phyloP scores from a whole-genome alignment of 2,797 vertebrate genomes.

The Spatula clypeata region DNA sequence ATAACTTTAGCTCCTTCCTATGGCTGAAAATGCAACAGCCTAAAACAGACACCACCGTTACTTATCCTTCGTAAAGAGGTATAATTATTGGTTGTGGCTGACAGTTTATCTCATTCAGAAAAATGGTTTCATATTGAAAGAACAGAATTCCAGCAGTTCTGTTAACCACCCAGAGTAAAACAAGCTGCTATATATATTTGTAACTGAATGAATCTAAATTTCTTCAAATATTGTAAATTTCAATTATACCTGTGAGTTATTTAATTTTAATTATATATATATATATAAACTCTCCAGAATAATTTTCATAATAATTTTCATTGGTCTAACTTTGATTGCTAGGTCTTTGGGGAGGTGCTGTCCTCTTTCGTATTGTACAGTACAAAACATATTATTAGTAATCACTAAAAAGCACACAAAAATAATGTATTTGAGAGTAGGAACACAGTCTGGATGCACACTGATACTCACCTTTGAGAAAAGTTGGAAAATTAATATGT shows the following conservation, averaged over 20 bases:
- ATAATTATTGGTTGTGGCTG: conserved; percentile 34
- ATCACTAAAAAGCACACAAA: neutral
- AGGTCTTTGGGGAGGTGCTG: neutral
- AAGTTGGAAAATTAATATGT: neutral
- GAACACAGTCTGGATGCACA: neutral
- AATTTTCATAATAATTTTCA: neutral
- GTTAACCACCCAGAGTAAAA: neutral
- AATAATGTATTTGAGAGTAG: neutral
- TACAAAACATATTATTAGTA: neutral
- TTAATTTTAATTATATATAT: neutral
- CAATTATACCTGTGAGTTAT: neutral
- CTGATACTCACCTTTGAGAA: neutral
- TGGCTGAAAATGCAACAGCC: conserved; percentile 63
- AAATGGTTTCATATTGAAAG: neutral
- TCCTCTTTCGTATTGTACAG: neutral
- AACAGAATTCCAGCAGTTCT: conserved; percentile 22
- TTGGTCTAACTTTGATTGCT: neutral
- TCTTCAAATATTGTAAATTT: neutral
- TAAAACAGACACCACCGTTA: neutral
- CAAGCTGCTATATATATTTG: neutral
- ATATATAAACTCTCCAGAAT: neutral
- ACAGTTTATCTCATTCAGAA: conserved; percentile 27
- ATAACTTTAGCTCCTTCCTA: conserved; percentile 74
- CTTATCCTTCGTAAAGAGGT: neutral
- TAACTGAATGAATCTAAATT: neutral